These are phyloP conservation scores for Ephialtes manifestator DNA, from an alignment of 2,888 invertebrate species.

Conservation along the genomic window DNA sequence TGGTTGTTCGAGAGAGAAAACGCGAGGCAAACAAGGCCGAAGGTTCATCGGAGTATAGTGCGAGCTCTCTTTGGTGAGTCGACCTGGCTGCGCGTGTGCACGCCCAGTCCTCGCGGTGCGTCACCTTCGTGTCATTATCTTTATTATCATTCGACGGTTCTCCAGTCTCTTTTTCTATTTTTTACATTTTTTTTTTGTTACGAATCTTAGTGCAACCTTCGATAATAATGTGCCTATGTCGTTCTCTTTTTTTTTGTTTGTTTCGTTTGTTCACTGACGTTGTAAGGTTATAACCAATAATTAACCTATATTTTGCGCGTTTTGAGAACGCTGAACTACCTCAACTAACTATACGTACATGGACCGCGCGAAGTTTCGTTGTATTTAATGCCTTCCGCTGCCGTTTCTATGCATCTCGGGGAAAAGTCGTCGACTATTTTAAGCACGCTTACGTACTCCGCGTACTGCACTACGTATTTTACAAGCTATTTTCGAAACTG, in stretches of 20 bases:
- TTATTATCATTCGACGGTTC: slow-evolving; percentile 8
- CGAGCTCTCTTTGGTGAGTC: slow-evolving; percentile 39
- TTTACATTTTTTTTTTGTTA: not conserved
- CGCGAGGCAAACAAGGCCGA: slow-evolving; percentile 47
- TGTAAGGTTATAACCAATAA: not conserved
- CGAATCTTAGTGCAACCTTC: not conserved
- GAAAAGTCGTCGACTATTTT: slow-evolving; percentile 52
- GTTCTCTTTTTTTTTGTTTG: not conserved
- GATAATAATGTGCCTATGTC: not conserved
- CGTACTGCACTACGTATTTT: not conserved
- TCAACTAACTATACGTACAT: not conserved
- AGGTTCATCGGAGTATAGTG: slow-evolving; percentile 33
- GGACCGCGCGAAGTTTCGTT: not conserved
- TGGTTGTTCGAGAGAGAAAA: slow-evolving; percentile 33
- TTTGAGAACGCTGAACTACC: not conserved
- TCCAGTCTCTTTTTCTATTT: not conserved
- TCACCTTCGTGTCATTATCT: slow-evolving; percentile 37
- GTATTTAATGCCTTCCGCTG: not conserved
- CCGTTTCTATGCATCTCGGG: not conserved
- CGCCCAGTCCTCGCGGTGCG: slow-evolving; percentile 42
- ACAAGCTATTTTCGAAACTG: not conserved
- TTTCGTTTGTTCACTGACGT: not conserved
- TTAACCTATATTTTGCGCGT: not conserved
- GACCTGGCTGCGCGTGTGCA: slow-evolving; percentile 25
- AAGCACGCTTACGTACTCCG: slow-evolving; percentile 49